Percentiles rank a stretch among this genome's conserved stretches.
Conservation (phyloP, 1,140 invertebrate species). For the Penaeus vannamei region DNA sequence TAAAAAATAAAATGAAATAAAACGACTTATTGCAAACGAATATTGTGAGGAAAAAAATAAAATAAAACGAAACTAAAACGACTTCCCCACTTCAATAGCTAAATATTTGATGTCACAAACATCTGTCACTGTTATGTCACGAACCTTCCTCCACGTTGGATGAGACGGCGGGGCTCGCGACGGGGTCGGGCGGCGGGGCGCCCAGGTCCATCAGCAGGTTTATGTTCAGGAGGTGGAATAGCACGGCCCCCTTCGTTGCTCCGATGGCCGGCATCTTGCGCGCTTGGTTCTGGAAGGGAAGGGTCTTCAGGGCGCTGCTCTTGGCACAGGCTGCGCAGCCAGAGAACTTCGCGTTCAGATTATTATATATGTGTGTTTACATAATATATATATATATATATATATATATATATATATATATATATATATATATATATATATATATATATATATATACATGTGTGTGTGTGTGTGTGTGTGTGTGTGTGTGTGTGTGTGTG, state of each 20-base stretch:
- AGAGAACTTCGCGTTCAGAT: not conserved
- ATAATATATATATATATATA: not conserved
- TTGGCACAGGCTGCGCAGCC: too few species aligned
- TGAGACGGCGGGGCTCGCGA: not conserved
- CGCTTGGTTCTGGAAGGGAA: not conserved
- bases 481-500: slow-evolving; percentile 19
- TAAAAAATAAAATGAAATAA: too few species aligned
- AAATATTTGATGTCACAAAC: too few species aligned
- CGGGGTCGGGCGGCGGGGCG: not conserved
- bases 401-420: not conserved
- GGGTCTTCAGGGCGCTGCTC: not conserved
- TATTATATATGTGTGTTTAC: not conserved
- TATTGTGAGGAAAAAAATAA: too few species aligned
- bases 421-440: not conserved
- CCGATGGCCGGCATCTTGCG: slow-evolving; percentile 40
- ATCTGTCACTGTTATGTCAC: not conserved
- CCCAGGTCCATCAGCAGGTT: slow-evolving; percentile 53
- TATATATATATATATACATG: not conserved
- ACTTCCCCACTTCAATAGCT: too few species aligned
- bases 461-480: slow-evolving; percentile 22
- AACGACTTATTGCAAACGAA: too few species aligned
- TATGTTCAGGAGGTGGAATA: slow-evolving; percentile 48
- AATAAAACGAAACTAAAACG: too few species aligned
- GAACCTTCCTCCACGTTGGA: not conserved
- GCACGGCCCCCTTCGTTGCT: slow-evolving; percentile 22